Percentiles rank a stretch among this genome's conserved stretches.
These are phyloP conservation scores for Polypedilum vanderplanki DNA, from an alignment of 1,140 invertebrate species.

Conservation along the genomic window DNA sequence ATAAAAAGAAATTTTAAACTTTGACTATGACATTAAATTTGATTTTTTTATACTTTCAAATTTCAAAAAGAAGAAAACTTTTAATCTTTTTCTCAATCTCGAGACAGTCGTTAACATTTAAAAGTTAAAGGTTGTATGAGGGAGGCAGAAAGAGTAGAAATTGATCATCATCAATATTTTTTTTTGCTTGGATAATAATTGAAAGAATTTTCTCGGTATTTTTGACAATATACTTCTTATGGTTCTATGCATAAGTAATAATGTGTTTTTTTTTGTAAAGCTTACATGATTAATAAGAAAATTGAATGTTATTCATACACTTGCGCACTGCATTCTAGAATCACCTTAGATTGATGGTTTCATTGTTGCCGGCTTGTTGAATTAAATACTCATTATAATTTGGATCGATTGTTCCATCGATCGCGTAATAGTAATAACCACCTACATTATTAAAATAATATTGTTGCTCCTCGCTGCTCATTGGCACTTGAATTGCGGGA, in stretches of 20 bases:
- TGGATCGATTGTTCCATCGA: neutral
- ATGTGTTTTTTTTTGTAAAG: neutral
- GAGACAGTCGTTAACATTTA: too few species aligned
- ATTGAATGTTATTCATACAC: neutral
- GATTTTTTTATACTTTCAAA: too few species aligned
- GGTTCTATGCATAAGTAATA: neutral
- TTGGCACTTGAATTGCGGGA: neutral
- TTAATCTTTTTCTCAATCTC: too few species aligned
- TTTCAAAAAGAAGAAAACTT: too few species aligned
- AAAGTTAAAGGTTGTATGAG: neutral
- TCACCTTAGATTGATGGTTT: conserved; percentile 8
- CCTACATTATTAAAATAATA: neutral
- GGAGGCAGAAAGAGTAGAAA: neutral
- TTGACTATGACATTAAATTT: too few species aligned
- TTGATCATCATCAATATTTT: conserved; percentile 13
- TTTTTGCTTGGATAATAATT: neutral
- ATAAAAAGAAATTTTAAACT: too few species aligned
- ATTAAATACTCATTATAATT: conserved; percentile 5
- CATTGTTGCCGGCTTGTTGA: conserved; percentile 1
- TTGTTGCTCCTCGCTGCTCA: neutral
- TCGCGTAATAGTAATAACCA: conserved; percentile 20
- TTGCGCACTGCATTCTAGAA: neutral
- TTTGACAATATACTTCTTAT: neutral
- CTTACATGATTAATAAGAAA: neutral
- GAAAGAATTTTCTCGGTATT: neutral